Evolutionary conservation across 2,888 invertebrate species (phyloP), one percentile per base, ranked within the genome.

Genomic region (Tupiocoris notatus): DNA sequence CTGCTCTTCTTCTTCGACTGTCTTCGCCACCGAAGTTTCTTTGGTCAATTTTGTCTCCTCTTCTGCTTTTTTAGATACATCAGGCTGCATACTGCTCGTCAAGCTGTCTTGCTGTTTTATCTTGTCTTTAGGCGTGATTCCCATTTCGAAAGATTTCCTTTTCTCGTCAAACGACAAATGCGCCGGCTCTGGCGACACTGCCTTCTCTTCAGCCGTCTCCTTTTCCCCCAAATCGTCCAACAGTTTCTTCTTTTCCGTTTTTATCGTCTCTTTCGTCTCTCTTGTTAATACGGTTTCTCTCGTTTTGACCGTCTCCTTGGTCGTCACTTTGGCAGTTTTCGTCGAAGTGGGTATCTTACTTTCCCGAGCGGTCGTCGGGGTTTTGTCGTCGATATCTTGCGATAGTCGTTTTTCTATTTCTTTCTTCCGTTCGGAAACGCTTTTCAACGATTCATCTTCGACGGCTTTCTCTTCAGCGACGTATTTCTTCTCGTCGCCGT

Each of bases 391-490:
- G 12, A 78, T 57, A 20, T 79, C 80, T 77, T 79, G 75, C 3
- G 78, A 77, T 54, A 75, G 25, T 20, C 79, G 67, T 67, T 79
- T 80, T 58, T 80, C 80, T 58, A 78, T 75, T 39, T 81, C 80
- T 63, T 80, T 79, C 79, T 91, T 89, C 80, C 92, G 86, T 82
- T 92, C 92, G n/a, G 90, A 90, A 25, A 92, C 91, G 67, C 90
- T 90, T 79, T 89, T 88, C 81, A 91, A 91, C 12, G 79, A 85
- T 79, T 88, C 87, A 0, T 90, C 86, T 1, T 90, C 86, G 2
- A 90, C 86, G 77, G 88, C 88, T 82, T 93, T 92, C 81, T 92
- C 92, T 85, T 93, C 92, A 0, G 92, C 92, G 0, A 91, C 91
- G 83, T 92, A 92, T 83, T 93, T 92, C 25, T 88, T 87, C 84